Evolutionary conservation across 2,888 invertebrate genomes (phyloP), one percentile per base, ranked within the genome.

Genomic region (Reticulitermes lucifugus): DNA sequence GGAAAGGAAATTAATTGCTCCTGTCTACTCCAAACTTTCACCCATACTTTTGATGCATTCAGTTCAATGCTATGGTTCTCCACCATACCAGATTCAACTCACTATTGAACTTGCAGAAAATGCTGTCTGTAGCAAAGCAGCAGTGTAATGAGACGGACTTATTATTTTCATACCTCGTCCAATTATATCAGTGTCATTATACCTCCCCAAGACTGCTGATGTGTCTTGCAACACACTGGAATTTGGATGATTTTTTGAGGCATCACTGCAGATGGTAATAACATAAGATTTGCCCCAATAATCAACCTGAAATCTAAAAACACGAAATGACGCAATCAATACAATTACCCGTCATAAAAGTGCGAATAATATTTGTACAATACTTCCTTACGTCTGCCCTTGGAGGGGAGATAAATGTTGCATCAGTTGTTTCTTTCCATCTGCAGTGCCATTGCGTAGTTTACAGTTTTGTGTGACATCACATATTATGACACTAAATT

Each of bases 101-200:
- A 35, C 35, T 35, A 35, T 4, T 35, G 35, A 35, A 35, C 35
- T 35, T 35, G 35, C 35, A 35, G 35, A 35, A 35, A 35, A 35
- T 35, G 35, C 4, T 35, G 35, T 35, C 35, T 35, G 46, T 9
- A 46, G 9, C 46, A 1, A 46, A 46, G 14, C 14, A 55, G 2
- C 55, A 55, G 14, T 55, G 18, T 55, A 18, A 55, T 55, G 18
- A 55, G 55, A 55, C 4, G 71, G 22, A 2, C 65, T 14, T 12
- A 12, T 25, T 59, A 22, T 21, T 55, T 46, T 46, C 55, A 55
- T 77, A 84, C 84, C 79, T 84, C 77, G 29, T 43, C 60, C 77
- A 6, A 77, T 25, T n/a, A 75, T 59, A 55, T 75, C 77, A 55
- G 84, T 84, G 14, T 79, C 79, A 43, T 84, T 84, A 79, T 60